phyloP scores from a whole-genome alignment of 2,113 vertebrate species.

The Ahaetulla prasina region DNA sequence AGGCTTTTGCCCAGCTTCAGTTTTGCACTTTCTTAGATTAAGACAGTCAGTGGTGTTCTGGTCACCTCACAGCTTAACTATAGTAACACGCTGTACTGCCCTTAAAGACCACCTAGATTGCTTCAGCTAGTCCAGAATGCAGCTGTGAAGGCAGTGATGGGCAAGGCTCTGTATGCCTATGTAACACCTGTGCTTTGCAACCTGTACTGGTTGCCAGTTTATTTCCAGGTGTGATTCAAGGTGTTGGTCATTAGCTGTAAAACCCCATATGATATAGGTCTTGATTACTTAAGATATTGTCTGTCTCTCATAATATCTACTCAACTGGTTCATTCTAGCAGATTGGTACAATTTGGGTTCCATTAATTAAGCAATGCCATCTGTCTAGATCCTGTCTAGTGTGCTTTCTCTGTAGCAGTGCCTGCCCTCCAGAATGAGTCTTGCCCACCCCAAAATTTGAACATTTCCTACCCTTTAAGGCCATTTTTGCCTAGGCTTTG shows the following conservation, averaged over 20 bases:
- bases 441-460: background rate
- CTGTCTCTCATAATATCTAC: background rate
- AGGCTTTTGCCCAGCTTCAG: background rate
- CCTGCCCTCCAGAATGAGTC: background rate
- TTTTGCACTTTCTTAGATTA: background rate
- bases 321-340: background rate
- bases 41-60: background rate
- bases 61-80: background rate
- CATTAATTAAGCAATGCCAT: background rate
- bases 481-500: background rate
- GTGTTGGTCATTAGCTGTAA: background rate
- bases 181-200: background rate
- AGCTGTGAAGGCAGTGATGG: background rate
- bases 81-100: background rate
- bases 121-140: background rate
- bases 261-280: background rate
- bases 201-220: background rate
- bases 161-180: background rate
- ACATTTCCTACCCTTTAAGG: background rate
- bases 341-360: background rate
- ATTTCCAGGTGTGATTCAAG: background rate
- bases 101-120: background rate
- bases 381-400: background rate
- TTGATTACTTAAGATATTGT: background rate
- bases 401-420: background rate